Conservation (phyloP, 2,113 vertebrate genomes). For the Melospiza melodia region DNA sequence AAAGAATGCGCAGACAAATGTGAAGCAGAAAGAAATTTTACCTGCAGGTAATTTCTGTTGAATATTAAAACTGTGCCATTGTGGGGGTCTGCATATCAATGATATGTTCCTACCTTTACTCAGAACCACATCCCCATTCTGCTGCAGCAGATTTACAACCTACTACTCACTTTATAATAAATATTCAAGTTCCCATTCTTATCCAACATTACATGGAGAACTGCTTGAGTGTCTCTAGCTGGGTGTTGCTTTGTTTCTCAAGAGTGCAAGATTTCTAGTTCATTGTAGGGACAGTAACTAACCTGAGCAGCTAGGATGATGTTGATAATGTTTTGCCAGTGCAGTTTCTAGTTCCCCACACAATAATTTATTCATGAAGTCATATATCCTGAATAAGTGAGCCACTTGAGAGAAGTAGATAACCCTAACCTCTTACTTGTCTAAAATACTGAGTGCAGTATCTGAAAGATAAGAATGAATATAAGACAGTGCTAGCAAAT, state of each 20-base stretch:
- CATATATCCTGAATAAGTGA: background rate
- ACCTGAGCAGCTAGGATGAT: background rate
- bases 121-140: background rate
- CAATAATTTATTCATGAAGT: background rate
- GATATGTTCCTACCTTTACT: background rate
- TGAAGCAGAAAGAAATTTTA: conserved; percentile 68
- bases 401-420: background rate
- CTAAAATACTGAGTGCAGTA: background rate
- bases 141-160: background rate
- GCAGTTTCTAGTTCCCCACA: background rate
- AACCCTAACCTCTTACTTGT: background rate
- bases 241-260: background rate
- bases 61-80: background rate
- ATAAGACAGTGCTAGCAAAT: background rate
- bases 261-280: background rate
- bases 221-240: background rate
- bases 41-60: conserved; percentile 72
- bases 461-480: background rate
- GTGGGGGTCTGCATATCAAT: background rate
- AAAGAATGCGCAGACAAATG: conserved; percentile 69
- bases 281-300: background rate
- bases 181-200: background rate
- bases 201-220: background rate
- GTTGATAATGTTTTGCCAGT: background rate
- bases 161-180: background rate